phyloP scores from a whole-genome alignment of 2,888 invertebrate species.

The Ametastegia equiseti region DNA sequence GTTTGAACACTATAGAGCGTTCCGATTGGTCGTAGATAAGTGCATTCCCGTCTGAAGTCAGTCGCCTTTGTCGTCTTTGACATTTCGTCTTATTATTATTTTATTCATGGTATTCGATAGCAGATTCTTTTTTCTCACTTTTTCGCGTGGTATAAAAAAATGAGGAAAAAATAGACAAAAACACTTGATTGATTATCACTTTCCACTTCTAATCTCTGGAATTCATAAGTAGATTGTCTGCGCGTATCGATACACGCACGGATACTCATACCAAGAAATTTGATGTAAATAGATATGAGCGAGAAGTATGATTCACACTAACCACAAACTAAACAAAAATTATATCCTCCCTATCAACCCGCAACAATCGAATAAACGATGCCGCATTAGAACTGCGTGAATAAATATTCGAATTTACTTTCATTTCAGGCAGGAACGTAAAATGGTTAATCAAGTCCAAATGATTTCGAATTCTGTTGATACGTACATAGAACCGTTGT shows the following conservation, averaged over 20 bases:
- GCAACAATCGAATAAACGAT: not conserved
- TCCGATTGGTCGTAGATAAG: constrained; percentile 8
- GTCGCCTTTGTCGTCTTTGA: not conserved
- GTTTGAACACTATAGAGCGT: too few species aligned
- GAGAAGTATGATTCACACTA: not conserved
- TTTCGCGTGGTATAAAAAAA: not conserved
- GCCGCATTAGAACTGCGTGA: not conserved
- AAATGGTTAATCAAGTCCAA: constrained; percentile 59
- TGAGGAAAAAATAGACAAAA: not conserved
- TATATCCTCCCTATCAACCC: not conserved
- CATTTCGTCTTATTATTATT: not conserved
- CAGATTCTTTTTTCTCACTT: not conserved
- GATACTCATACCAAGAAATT: not conserved
- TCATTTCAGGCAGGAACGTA: not conserved
- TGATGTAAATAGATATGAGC: constrained; percentile 6
- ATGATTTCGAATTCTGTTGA: constrained; percentile 53
- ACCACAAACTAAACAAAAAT: not conserved
- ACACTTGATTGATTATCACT: not conserved
- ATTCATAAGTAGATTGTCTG: not conserved
- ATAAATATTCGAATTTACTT: not conserved
- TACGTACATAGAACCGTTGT: constrained; percentile 57
- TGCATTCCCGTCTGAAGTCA: not conserved
- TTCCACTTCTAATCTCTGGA: not conserved
- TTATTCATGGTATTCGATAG: not conserved
- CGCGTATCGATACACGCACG: not conserved